Base-by-base conservation (phyloP, 2,797 vertebrate genomes). In the Etheostoma nigrum region DNA sequence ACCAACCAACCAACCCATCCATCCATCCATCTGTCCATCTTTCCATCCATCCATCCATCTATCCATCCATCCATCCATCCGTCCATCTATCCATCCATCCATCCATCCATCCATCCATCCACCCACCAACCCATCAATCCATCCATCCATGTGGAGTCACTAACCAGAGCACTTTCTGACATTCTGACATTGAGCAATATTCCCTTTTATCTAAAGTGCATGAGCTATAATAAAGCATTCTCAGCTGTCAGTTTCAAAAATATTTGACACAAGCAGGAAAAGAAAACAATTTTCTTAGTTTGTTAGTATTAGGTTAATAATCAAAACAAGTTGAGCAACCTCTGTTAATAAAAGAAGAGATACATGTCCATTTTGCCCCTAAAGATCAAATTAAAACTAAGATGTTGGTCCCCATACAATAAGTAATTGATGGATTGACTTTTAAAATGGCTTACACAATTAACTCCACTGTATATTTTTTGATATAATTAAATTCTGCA, bases 251-350 rank as follows among this genome's bases (percentile, higher is more conserved):
- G 18, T 55, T 58, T 80, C 68, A 85, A 74, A 72, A 59, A 53
- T 16, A 78, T 27, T 25, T 36, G n/a, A 64, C 53, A 81, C 86
- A 88, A 81, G 85, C 87, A 84, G 48, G 51, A 82, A 78, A 89
- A 86, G 78, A 90, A 82, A 80, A 72, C 6, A 0, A 1, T 33
- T 83, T 86, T 89, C 84, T 88, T 89, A 72, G 15, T 74, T 23
- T 79, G 86, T 89, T 91, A 90, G 89, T 89, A 66, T 67, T 55
- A n/a, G 58, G 42, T 73, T 63, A 76, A 78, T 78, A 89, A 89
- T 87, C 86, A 87, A 79, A 89, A 74, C 88, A 91, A 59, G 57
- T 88, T 90, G 81, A 90, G 66, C 78, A 82, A 70, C 85, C 81
- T 88, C 89, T 91, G 84, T 53, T n/a, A 25, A 72, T 27, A 44